These are phyloP conservation scores for Philaethria dido DNA, from an alignment of 2,888 invertebrate species.

Conservation along the genomic window DNA sequence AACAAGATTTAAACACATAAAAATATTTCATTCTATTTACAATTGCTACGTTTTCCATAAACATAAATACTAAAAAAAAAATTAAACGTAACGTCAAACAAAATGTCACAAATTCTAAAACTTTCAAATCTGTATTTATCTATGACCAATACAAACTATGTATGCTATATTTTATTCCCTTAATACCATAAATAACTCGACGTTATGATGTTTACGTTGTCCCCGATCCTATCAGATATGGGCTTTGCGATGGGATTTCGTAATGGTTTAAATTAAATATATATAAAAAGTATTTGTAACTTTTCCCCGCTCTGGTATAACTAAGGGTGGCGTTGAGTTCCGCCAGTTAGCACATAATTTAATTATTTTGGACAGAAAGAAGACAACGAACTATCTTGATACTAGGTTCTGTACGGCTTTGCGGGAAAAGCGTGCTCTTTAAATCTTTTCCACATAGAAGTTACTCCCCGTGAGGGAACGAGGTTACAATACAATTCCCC, in stretches of 20 bases:
- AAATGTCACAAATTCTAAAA: slow-evolving; percentile 32
- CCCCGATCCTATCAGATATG: slow-evolving; percentile 39
- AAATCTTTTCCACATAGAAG: too few species aligned
- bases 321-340: too few species aligned
- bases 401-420: too few species aligned
- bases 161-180: slow-evolving; percentile 44
- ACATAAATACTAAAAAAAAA: neutral
- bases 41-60: neutral
- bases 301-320: neutral
- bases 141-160: slow-evolving; percentile 37
- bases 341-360: too few species aligned
- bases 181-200: slow-evolving; percentile 45
- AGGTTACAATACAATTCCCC: too few species aligned
- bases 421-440: too few species aligned
- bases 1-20: too few species aligned
- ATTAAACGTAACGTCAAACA: slow-evolving; percentile 5
- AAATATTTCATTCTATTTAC: neutral
- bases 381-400: too few species aligned
- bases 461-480: too few species aligned
- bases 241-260: slow-evolving; percentile 34
- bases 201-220: slow-evolving; percentile 47
- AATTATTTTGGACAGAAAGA: too few species aligned
- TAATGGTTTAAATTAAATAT: neutral
- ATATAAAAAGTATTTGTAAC: neutral
- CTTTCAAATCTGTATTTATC: slow-evolving; percentile 30